phyloP scores from a whole-genome alignment of 2,113 vertebrate genomes.

The Chlorodrepanis virens region DNA sequence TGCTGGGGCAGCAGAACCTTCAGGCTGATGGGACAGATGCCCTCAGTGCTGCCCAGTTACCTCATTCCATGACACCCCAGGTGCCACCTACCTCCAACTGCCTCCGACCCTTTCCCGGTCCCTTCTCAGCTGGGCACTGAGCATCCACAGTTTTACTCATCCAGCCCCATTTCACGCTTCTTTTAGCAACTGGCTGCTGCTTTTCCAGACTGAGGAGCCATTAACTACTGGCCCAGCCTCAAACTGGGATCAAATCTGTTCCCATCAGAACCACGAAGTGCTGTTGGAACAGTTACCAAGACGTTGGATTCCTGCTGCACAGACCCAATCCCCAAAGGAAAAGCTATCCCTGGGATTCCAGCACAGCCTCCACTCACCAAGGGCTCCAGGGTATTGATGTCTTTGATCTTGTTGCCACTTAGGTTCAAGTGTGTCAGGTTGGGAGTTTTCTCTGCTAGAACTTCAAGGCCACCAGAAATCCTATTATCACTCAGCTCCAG shows the following conservation, averaged over 20 bases:
- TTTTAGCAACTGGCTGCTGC: conserved; percentile 55
- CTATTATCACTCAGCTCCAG: conserved; percentile 83
- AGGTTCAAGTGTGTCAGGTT: conserved; percentile 84
- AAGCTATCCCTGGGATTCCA: neutral
- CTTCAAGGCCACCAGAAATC: conserved; percentile 79
- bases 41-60: neutral
- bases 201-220: conserved; percentile 57
- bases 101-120: conserved; percentile 1
- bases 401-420: conserved; percentile 85
- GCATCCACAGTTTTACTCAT: conserved; percentile 46
- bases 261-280: conserved; percentile 55
- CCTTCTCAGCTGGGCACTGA: conserved; percentile 50
- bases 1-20: neutral
- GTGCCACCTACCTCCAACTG: conserved; percentile 56
- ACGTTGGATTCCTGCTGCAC: conserved; percentile 13
- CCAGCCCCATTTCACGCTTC: conserved; percentile 45
- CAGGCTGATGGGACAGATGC: neutral
- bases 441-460: conserved; percentile 80
- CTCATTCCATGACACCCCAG: conserved; percentile 34
- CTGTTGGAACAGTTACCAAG: conserved; percentile 58
- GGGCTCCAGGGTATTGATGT: conserved; percentile 79
- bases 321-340: neutral
- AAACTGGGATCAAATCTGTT: conserved; percentile 34
- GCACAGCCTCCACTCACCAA: conserved; percentile 73
- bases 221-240: conserved; percentile 56